These are phyloP conservation scores for Bolborhynchus lineola DNA, from an alignment of 2,113 vertebrate genomes.

Conservation along the genomic window DNA sequence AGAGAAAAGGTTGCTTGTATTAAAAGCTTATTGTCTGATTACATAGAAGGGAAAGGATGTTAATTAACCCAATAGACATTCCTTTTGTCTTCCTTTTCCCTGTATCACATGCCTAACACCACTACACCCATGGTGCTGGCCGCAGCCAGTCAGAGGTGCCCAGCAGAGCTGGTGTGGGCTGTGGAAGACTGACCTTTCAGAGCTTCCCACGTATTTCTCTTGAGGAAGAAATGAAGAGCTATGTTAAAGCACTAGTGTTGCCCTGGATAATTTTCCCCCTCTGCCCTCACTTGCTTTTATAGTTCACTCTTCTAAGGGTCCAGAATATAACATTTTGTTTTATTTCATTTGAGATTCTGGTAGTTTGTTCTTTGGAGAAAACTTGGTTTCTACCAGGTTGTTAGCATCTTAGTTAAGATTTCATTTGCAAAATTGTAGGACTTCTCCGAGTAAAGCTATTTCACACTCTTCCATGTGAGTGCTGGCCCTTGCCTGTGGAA, in stretches of 20 bases:
- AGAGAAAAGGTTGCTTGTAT: neutral
- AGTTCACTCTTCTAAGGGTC: neutral
- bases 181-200: neutral
- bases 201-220: neutral
- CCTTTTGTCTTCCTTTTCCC: neutral
- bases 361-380: neutral
- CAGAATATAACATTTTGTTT: neutral
- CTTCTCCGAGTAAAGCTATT: neutral
- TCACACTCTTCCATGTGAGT: neutral
- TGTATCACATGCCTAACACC: neutral
- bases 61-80: neutral
- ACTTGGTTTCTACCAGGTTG: neutral
- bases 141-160: neutral
- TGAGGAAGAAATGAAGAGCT: neutral
- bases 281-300: neutral
- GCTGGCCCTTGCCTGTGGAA: neutral
- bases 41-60: neutral
- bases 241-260: neutral
- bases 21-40: neutral
- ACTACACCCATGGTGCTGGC: neutral
- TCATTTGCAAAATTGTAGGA: neutral
- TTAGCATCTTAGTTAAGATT: neutral
- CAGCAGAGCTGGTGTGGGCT: accelerated
- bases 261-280: neutral
- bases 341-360: neutral